Evolutionary conservation across 30 jellyfish, hydroid and myxozoan species (phyloP).

Genomic region (Euphysa ruthae): DNA sequence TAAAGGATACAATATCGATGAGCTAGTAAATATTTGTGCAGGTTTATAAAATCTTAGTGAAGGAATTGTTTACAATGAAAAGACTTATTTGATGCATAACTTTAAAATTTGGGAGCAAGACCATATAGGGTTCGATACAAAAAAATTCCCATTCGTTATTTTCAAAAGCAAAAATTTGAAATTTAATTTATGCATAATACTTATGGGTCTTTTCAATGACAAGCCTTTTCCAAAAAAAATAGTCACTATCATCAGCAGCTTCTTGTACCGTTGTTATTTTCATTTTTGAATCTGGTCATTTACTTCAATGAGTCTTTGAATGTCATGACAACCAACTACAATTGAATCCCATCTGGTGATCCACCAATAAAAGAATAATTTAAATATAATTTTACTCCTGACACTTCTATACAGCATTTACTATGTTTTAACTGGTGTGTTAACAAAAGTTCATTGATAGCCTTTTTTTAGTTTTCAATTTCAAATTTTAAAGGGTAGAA

Average conservation of each 20-base stretch:
- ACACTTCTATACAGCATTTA: background rate
- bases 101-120: background rate
- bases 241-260: slow-evolving; percentile 6
- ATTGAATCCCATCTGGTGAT: slow-evolving; percentile 9
- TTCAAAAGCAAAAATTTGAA: slow-evolving; percentile 21
- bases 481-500: background rate
- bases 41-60: background rate
- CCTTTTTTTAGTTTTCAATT: no score
- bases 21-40: slow-evolving; percentile 1
- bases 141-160: background rate
- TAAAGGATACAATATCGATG: no score
- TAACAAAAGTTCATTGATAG: no score
- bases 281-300: slow-evolving; percentile 23
- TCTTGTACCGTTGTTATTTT: background rate
- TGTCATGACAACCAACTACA: background rate
- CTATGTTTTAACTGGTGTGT: no score
- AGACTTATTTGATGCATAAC: background rate
- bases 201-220: slow-evolving; percentile 4
- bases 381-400: background rate
- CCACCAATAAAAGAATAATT: slow-evolving; percentile 11
- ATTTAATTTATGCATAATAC: slow-evolving; percentile 22
- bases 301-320: background rate
- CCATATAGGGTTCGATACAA: slow-evolving; percentile 22
- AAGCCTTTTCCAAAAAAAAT: background rate
- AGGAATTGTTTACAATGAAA: slow-evolving; percentile 14